Conservation (phyloP, 2,797 vertebrate genomes). For the Sebastes minor region DNA sequence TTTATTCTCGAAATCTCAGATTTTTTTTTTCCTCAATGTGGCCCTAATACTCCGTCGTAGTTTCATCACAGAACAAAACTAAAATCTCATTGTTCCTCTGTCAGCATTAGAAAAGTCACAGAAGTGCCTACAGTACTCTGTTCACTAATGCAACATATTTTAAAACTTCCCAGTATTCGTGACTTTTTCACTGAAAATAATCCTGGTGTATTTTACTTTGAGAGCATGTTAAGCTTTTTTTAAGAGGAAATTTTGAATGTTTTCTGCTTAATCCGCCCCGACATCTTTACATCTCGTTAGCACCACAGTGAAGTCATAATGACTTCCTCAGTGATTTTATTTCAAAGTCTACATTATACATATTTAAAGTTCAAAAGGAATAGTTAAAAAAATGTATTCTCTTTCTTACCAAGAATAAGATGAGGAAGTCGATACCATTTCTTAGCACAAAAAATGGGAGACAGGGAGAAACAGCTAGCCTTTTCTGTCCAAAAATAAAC, state of each 20-base stretch:
- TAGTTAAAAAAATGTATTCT: not conserved
- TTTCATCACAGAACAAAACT: too few species aligned
- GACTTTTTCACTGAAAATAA: not conserved
- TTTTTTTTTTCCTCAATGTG: too few species aligned
- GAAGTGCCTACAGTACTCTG: not conserved
- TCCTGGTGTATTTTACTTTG: not conserved
- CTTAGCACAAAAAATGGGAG: not conserved
- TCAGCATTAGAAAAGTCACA: too few species aligned
- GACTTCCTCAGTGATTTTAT: not conserved
- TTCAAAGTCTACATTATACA: not conserved
- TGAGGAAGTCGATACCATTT: not conserved
- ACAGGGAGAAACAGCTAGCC: not conserved
- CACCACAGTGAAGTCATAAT: not conserved
- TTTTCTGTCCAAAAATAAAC: not conserved
- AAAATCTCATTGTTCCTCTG: too few species aligned
- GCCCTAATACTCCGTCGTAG: too few species aligned
- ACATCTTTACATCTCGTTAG: not conserved
- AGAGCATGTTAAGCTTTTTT: not conserved
- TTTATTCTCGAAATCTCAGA: too few species aligned
- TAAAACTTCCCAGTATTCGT: not conserved
- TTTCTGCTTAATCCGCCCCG: not conserved
- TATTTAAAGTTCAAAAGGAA: not conserved
- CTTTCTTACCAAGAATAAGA: not conserved
- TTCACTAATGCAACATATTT: not conserved
- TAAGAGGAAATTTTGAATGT: not conserved